Evolutionary conservation across 2,888 invertebrate species (phyloP), one percentile per base, ranked within the genome.

Genomic region (Acleris literana): DNA sequence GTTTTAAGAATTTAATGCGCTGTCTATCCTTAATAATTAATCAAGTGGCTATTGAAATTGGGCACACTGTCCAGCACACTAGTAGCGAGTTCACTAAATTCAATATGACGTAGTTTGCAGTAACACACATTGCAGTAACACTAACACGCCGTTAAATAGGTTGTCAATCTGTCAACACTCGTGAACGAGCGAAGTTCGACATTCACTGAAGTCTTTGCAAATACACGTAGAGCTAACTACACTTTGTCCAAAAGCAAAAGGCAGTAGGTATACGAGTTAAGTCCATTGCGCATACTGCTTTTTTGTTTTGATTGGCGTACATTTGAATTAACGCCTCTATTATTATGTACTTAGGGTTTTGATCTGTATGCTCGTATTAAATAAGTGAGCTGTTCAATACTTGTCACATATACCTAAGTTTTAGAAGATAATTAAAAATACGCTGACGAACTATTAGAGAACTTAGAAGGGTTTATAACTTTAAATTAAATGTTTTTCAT

Each of bases 161-260:
- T 49, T 48, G 55, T 65, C 60, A 65, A 65, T 61, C 54, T 7
- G 54, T 64, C 60, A 60, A 13, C 55, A 55, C 48, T 29, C 54
- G 65, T 29, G 44, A 51, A 46, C 43, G 51, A 60, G 29, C 49
- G 11, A 58, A 60, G 60, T 65, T 61, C 49, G 64, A 22, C 33
- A 57, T 51, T 53, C 58, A 59, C 48, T 53, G 18, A 51, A 60
- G 17, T 48, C 20, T 54, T 49, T 18, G 49, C 20, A 48, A 48
- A 49, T 46, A 13, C 39, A 39, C 39, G 39, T 39, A 39, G 1
- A 33, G 25, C 33, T 9, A 33, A 33, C 33, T 33, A 9, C 33
- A 25, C 25, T 25, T 25, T 25, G 33, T 33, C 33, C 9, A 33
- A 33, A 11, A 33, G 33, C 9, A 33, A 33, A 33, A 33, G 9